phyloP scores from a whole-genome alignment of 2,113 vertebrate genomes.

The Albula glossodonta region DNA sequence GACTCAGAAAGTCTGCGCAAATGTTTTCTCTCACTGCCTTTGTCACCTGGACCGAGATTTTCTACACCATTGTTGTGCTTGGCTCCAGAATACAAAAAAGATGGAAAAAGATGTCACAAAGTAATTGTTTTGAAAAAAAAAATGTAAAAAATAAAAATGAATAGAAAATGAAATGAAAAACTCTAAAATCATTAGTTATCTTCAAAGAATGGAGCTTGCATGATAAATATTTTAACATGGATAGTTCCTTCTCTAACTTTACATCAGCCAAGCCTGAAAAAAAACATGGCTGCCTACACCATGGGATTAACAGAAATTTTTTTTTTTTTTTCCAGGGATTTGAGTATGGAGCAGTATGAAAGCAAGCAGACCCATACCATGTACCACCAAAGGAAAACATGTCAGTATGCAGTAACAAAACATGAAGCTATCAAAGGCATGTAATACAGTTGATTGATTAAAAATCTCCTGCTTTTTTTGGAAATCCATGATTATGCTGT shows the following conservation, averaged over 20 bases:
- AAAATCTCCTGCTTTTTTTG: no score
- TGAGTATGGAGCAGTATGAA: not conserved
- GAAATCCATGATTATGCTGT: no score
- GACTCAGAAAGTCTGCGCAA: constrained; percentile 24
- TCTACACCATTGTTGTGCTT: constrained; percentile 38
- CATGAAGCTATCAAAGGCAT: no score
- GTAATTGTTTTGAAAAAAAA: constrained; percentile 16
- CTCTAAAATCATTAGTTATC: no score
- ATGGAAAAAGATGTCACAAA: constrained; percentile 26
- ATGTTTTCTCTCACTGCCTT: constrained; percentile 14
- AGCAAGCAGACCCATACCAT: no score
- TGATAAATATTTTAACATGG: not conserved
- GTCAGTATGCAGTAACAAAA: no score
- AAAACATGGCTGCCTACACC: not conserved
- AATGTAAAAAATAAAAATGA: not conserved
- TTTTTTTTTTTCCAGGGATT: not conserved
- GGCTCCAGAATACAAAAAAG: constrained; percentile 32
- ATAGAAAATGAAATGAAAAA: not conserved
- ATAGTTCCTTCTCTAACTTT: not conserved
- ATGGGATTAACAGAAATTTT: not conserved
- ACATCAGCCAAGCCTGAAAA: not conserved
- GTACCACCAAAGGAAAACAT: no score
- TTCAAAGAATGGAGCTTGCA: not conserved
- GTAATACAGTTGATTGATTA: no score
- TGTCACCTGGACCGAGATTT: constrained; percentile 39